Base-by-base conservation (phyloP, 2,113 vertebrate genomes). In the Eulemur rufifrons region DNA sequence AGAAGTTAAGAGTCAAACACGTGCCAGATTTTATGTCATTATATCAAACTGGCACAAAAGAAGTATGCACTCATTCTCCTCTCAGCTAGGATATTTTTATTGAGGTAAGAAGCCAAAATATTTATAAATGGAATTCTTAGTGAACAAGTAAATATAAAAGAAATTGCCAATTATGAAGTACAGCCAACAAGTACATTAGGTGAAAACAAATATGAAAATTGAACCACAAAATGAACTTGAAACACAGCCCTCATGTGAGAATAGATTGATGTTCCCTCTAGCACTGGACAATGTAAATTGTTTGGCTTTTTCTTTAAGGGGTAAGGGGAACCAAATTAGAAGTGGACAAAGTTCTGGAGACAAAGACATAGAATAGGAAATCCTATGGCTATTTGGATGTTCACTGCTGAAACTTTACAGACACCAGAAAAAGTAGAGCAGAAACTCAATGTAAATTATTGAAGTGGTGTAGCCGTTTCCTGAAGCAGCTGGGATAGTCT, bases 381-480 rank as follows among this genome's bases (percentile, higher is more conserved):
- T 93, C 18, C 83, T 86, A 85, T 29, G 92, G 69, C 73, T 77
- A 47, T 95, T 94, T 47, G n/a, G 76, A 11, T 12, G 91, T 59
- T 95, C 21, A 54, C 29, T 89, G n/a, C 27, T 86, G 77, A 94
- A 98, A 69, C 39, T 94, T 98, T 77, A 94, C 74, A 71, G 96
- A 94, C 34, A 45, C 68, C 12, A 94, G 88, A 66, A 92, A 95
- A 96, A 98, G 56, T 94, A 91, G 96, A 98, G 97, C 97, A 98
- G 98, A 98, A 98, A 95, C 6, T 23, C 50, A 17, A 14, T 81
- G 97, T 98, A 98, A 98, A 98, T 99, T 98, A 98, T 98, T 98
- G 96, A 99, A 87, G 66, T 69, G 86, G 54, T 96, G 63, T n/a
- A 91, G 82, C 95, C 94, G 61, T 98, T 98, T 97, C 91, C 95